phyloP scores from a whole-genome alignment of 1,140 invertebrate species.

The Euura saliciscinereae region DNA sequence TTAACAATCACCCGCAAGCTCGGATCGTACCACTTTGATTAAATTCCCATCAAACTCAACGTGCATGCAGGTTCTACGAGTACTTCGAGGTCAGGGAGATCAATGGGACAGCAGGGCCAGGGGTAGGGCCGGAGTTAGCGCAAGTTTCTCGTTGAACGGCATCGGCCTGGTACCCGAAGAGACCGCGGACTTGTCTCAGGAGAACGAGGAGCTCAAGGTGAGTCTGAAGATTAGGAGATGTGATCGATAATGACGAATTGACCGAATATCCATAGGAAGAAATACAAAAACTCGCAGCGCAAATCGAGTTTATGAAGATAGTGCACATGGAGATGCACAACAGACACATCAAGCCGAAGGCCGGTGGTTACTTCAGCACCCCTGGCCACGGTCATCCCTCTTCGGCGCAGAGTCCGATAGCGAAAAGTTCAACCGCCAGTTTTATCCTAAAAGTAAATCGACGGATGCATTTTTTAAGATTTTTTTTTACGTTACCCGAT shows the following conservation, averaged over 20 bases:
- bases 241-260: neutral
- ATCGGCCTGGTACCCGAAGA: conserved; percentile 81
- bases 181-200: conserved; percentile 82
- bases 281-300: conserved; percentile 86
- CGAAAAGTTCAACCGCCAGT: conserved; percentile 44
- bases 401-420: conserved; percentile 41
- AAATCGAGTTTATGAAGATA: conserved; percentile 92
- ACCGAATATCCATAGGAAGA: conserved; percentile 70
- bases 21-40: neutral
- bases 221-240: neutral
- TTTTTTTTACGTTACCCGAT: no score
- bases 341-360: conserved; percentile 82
- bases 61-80: conserved; percentile 69
- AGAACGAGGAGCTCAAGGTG: conserved; percentile 90
- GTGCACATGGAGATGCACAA: conserved; percentile 93
- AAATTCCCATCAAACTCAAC: neutral
- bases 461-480: neutral
- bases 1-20: neutral
- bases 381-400: conserved; percentile 41
- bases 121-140: conserved; percentile 75
- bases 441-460: conserved; percentile 46
- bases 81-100: conserved; percentile 82
- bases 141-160: conserved; percentile 84
- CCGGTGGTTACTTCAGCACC: conserved; percentile 76
- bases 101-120: conserved; percentile 83